Conservation (phyloP, 1,140 invertebrate genomes). For the Ooceraea biroi region DNA sequence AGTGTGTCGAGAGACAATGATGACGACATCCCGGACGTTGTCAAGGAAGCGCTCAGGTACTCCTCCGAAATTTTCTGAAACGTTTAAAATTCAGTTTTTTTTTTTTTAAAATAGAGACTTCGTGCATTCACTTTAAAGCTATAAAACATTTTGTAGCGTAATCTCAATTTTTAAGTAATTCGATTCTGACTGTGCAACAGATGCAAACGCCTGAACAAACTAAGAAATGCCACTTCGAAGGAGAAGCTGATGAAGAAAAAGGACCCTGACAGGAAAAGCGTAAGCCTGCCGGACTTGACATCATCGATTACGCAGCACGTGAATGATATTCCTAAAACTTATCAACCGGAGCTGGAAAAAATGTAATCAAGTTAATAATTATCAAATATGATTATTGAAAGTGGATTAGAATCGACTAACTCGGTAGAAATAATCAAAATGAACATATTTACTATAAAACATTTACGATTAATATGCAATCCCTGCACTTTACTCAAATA, state of each 20-base stretch:
- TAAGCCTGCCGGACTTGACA: constrained; percentile 82
- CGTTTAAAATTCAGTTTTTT: background rate
- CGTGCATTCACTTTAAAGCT: no score
- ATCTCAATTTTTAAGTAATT: background rate
- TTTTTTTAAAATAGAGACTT: background rate
- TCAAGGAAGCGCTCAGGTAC: constrained; percentile 81
- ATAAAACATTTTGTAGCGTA: background rate
- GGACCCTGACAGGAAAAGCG: constrained; percentile 82
- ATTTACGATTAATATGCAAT: background rate
- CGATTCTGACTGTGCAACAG: constrained; percentile 41
- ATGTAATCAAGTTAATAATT: constrained; percentile 37
- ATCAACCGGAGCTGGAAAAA: constrained; percentile 24
- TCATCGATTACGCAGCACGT: constrained; percentile 71
- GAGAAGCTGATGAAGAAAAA: constrained; percentile 69
- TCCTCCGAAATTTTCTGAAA: background rate
- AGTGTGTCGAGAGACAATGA: constrained; percentile 3
- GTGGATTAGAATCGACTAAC: background rate
- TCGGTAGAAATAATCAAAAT: background rate
- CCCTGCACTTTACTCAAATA: background rate
- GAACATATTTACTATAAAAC: background rate
- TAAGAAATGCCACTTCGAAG: constrained; percentile 74
- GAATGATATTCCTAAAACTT: constrained; percentile 67
- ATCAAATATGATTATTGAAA: background rate
- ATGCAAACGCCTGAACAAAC: constrained; percentile 84
- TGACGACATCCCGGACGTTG: constrained; percentile 83